Percentiles rank a stretch among this genome's conserved stretches.
Conservation (phyloP, 2,113 vertebrate genomes). For the Microcebus griseorufus region DNA sequence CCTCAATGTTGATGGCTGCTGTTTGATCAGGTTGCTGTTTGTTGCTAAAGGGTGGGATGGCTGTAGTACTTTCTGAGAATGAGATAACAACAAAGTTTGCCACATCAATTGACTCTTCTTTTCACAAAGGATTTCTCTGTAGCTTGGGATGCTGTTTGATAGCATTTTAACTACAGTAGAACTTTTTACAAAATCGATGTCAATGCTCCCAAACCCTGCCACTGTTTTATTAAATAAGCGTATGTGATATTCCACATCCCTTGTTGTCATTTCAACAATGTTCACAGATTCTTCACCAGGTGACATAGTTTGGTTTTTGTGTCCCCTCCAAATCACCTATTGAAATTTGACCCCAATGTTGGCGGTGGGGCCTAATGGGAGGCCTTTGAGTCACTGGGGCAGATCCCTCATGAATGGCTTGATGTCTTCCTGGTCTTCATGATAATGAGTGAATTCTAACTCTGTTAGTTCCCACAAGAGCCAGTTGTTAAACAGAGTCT, state of each 20-base stretch:
- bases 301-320: no score
- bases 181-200: neutral
- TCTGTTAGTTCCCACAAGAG: no score
- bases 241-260: neutral
- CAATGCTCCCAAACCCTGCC: neutral
- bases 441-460: no score
- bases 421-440: no score
- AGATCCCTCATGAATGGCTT: no score
- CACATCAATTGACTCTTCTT: neutral
- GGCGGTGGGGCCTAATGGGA: no score
- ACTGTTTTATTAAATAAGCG: neutral
- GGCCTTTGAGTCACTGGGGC: no score
- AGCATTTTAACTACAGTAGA: neutral
- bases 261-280: neutral
- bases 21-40: neutral
- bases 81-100: neutral
- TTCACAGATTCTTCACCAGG: neutral
- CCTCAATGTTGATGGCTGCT: neutral
- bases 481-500: no score
- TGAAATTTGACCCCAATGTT: no score
- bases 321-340: no score
- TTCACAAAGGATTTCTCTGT: neutral
- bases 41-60: neutral
- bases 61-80: neutral
- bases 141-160: neutral